phyloP scores from a whole-genome alignment of 2,797 vertebrate species.

The Hydrocynus forskahlii region DNA sequence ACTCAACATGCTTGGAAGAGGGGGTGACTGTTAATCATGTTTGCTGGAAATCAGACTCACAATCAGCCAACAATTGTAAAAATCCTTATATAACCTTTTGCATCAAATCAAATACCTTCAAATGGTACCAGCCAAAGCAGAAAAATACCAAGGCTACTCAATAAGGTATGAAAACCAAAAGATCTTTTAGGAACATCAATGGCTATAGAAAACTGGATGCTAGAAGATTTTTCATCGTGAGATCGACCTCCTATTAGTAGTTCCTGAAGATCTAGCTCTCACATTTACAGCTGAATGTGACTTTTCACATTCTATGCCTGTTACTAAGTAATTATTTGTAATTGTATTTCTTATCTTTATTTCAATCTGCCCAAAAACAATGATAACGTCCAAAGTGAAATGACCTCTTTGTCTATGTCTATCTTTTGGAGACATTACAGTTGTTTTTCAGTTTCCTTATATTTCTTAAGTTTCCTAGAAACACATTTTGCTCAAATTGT shows the following conservation, averaged over 20 bases:
- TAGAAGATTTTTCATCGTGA: not conserved
- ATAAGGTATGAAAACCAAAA: not conserved
- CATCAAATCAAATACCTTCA: not conserved
- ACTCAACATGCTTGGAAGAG: too few species aligned
- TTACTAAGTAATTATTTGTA: not conserved
- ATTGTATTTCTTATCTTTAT: not conserved
- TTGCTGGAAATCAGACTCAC: too few species aligned
- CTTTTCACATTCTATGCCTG: not conserved
- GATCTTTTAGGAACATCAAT: not conserved
- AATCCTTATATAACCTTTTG: not conserved
- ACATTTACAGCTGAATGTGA: too few species aligned
- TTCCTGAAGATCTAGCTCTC: too few species aligned
- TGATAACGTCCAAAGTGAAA: too few species aligned
- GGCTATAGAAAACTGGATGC: not conserved
- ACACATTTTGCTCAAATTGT: conserved; percentile 23
- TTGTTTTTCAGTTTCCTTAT: conserved; percentile 35
- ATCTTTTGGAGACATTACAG: conserved; percentile 35
- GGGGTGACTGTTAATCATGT: too few species aligned
- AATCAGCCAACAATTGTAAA: not conserved
- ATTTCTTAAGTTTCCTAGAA: conserved; percentile 40
- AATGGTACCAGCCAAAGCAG: not conserved
- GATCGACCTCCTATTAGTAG: not conserved
- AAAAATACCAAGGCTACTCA: not conserved
- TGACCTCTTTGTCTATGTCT: too few species aligned
- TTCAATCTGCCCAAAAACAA: not conserved